Evolutionary conservation across 2,888 invertebrate genomes (phyloP).

Genomic region (Sipha maydis): DNA sequence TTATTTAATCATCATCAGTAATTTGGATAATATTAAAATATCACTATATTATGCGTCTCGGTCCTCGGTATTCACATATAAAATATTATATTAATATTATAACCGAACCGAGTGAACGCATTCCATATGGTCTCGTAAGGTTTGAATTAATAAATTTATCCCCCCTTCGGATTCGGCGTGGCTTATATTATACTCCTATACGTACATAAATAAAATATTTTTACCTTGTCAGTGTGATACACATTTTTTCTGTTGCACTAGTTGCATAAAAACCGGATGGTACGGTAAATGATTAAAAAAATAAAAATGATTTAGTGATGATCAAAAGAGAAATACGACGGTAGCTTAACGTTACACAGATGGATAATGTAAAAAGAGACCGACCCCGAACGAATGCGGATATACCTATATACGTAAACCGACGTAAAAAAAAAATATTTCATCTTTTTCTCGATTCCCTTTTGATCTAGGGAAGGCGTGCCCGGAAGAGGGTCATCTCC

Average conservation of each 20-base stretch:
- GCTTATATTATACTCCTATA: not conserved
- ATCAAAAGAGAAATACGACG: conserved; percentile 53
- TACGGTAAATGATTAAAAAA: conserved; percentile 20
- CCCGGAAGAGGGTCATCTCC: not conserved
- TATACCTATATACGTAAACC: not conserved
- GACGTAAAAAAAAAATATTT: conserved; percentile 23
- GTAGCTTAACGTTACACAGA: conserved; percentile 34
- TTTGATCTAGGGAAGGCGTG: not conserved
- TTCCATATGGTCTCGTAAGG: not conserved
- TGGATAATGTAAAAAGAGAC: conserved; percentile 34
- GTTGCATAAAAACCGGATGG: conserved; percentile 16
- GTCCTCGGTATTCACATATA: not conserved
- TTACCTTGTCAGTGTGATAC: conserved; percentile 20
- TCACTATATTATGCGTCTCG: not conserved
- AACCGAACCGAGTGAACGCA: not conserved
- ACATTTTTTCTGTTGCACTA: not conserved
- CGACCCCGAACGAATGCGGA: conserved; percentile 4
- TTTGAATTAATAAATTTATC: conserved; percentile 23
- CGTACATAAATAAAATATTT: conserved; percentile 9
- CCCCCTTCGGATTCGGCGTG: not conserved
- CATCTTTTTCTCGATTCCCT: conserved; percentile 2
- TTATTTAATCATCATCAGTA: conserved; percentile 15
- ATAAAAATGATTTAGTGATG: conserved; percentile 43
- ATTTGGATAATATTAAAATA: not conserved
- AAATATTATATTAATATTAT: not conserved